These are phyloP conservation scores for Planococcus citri DNA, from an alignment of 1,140 invertebrate species.

Conservation along the genomic window DNA sequence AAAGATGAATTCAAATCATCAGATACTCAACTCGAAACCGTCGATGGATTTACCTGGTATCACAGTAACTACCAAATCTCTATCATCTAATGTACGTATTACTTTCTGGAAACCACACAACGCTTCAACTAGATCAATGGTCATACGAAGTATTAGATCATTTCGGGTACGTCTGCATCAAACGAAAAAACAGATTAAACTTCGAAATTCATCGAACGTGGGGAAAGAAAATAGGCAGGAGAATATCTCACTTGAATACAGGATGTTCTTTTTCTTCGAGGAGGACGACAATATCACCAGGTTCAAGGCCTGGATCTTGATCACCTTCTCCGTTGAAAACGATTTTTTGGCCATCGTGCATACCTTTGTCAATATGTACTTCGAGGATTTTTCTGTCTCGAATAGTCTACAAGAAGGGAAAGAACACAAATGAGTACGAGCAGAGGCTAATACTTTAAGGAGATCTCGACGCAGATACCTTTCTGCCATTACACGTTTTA, in stretches of 20 bases:
- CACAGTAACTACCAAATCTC: slow-evolving; percentile 75
- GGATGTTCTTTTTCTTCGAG: slow-evolving; percentile 91
- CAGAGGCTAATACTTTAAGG: no score
- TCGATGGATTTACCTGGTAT: slow-evolving; percentile 73
- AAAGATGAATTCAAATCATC: neutral
- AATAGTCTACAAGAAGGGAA: no score
- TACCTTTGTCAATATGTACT: slow-evolving; percentile 96
- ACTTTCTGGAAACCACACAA: slow-evolving; percentile 93
- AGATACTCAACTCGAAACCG: slow-evolving; percentile 74
- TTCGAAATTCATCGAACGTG: no score
- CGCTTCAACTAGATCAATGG: slow-evolving; percentile 80
- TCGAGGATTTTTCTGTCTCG: slow-evolving; percentile 80
- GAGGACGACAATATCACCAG: slow-evolving; percentile 95
- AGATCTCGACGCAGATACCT: slow-evolving; percentile 54
- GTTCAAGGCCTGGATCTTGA: slow-evolving; percentile 86
- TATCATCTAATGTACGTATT: slow-evolving; percentile 84
- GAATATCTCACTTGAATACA: slow-evolving; percentile 48
- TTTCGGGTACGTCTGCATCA: slow-evolving; percentile 68
- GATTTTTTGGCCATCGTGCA: slow-evolving; percentile 94
- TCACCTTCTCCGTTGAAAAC: slow-evolving; percentile 91
- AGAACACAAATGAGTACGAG: neutral
- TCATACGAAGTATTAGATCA: slow-evolving; percentile 78
- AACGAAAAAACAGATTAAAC: slow-evolving; percentile 60
- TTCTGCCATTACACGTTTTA: slow-evolving; percentile 82
- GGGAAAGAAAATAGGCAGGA: neutral